These are phyloP conservation scores for Nephrotoma flavescens DNA, from an alignment of 2,888 invertebrate species.

Conservation along the genomic window DNA sequence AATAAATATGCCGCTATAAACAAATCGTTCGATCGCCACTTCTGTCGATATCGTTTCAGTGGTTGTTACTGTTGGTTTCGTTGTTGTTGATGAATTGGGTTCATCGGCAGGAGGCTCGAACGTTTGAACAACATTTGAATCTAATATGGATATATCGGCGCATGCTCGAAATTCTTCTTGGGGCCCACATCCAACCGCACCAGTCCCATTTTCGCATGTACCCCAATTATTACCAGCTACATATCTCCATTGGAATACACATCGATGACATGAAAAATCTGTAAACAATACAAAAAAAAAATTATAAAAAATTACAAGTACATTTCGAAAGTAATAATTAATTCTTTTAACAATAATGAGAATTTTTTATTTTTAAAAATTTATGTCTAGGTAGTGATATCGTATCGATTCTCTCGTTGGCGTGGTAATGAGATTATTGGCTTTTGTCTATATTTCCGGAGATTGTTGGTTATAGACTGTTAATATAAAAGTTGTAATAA, in stretches of 20 bases:
- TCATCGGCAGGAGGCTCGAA: neutral
- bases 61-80: neutral
- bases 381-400: neutral
- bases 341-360: neutral
- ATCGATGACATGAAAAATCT: constrained; percentile 60
- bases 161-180: constrained; percentile 82
- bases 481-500: neutral
- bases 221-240: constrained; percentile 80
- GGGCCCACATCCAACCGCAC: constrained; percentile 72
- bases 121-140: neutral
- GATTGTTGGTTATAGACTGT: neutral
- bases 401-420: neutral
- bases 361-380: neutral
- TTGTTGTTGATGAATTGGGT: neutral
- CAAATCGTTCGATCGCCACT: neutral
- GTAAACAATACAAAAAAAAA: constrained; percentile 32
- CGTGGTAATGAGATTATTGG: neutral
- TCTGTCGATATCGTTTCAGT: neutral
- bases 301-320: neutral
- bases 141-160: constrained; percentile 54
- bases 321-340: neutral
- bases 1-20: neutral
- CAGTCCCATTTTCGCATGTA: constrained; percentile 52
- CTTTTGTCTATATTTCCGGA: neutral
- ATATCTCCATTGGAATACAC: constrained; percentile 80